These are phyloP conservation scores for Shargacucullia verbasci DNA, from an alignment of 2,888 invertebrate genomes.

Conservation along the genomic window DNA sequence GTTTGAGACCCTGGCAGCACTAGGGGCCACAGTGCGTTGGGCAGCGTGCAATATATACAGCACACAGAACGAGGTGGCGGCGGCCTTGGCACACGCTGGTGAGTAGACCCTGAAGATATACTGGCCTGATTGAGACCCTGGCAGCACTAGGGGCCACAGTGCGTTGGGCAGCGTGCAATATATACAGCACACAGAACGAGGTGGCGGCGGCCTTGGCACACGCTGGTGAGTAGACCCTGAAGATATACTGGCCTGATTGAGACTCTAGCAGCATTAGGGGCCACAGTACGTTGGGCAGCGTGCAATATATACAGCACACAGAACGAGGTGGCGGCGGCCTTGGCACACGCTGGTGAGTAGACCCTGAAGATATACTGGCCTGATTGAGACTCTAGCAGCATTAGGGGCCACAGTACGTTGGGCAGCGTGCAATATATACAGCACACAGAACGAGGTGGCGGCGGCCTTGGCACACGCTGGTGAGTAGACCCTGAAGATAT, in stretches of 20 bases:
- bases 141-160: slow-evolving; percentile 96
- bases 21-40: slow-evolving; percentile 98
- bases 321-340: slow-evolving; percentile 98
- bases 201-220: slow-evolving; percentile 98
- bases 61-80: slow-evolving; percentile 98
- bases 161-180: slow-evolving; percentile 91
- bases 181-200: slow-evolving; percentile 94
- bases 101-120: slow-evolving; percentile 22
- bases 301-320: slow-evolving; percentile 86
- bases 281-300: slow-evolving; percentile 95
- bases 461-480: slow-evolving; percentile 97
- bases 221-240: slow-evolving; percentile 81
- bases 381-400: slow-evolving; percentile 96
- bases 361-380: slow-evolving; percentile 49
- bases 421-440: slow-evolving; percentile 76
- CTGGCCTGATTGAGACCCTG: slow-evolving; percentile 96
- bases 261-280: slow-evolving; percentile 96
- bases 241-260: slow-evolving; percentile 94
- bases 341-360: slow-evolving; percentile 93
- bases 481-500: too few relatives aligned
- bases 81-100: slow-evolving; percentile 96
- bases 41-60: slow-evolving; percentile 61
- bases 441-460: slow-evolving; percentile 98
- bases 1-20: slow-evolving; percentile 95
- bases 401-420: slow-evolving; percentile 97